Percentiles rank a stretch among this genome's conserved stretches.
Conservation (phyloP, 2,113 vertebrate species). For the Plecturocebus donacophilus region DNA sequence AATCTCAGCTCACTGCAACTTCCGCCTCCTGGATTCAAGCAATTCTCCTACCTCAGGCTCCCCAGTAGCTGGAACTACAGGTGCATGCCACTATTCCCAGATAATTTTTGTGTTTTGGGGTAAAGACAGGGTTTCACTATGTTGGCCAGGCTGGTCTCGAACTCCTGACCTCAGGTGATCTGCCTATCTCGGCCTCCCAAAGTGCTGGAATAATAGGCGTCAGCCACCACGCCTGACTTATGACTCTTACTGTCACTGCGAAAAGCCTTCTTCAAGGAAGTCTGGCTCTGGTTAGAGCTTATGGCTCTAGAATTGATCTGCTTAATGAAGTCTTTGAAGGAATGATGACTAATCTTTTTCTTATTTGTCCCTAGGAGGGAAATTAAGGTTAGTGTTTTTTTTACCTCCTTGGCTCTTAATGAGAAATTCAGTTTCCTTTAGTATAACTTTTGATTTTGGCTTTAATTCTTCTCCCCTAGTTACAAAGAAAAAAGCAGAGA, state of each 20-base stretch:
- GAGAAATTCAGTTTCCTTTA: slow-evolving; percentile 2
- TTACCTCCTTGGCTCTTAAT: not conserved
- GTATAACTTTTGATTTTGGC: slow-evolving; percentile 15
- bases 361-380: not conserved
- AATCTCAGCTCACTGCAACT: not conserved
- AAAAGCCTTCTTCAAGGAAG: slow-evolving; percentile 3
- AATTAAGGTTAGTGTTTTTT: not conserved
- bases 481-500: not conserved
- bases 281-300: not conserved
- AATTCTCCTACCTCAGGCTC: too few species aligned
- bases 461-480: not conserved
- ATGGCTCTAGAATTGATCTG: not conserved
- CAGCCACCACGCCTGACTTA: not conserved
- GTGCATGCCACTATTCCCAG: too few species aligned
- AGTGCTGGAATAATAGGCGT: too few species aligned
- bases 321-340: not conserved
- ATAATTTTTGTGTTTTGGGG: too few species aligned
- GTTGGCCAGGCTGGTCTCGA: too few species aligned
- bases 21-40: too few species aligned
- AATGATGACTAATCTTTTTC: not conserved
- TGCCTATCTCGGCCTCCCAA: too few species aligned
- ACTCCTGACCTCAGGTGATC: too few species aligned
- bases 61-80: too few species aligned
- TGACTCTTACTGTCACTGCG: not conserved
- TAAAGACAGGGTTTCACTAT: too few species aligned